Conservation (phyloP, 2,888 invertebrate species). For the Cephonodes hylas region DNA sequence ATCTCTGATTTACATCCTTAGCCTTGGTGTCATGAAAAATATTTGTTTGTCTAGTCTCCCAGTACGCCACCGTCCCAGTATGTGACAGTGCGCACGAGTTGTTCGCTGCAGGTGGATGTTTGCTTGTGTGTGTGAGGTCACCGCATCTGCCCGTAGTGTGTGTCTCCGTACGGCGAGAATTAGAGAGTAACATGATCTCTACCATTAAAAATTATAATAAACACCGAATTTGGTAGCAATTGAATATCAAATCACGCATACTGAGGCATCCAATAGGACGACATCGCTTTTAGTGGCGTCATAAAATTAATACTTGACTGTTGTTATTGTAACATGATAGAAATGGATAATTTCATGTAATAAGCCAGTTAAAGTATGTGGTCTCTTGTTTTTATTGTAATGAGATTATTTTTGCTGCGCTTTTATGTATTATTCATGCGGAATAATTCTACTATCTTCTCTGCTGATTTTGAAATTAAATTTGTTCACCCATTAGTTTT, state of each 20-base stretch:
- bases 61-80: conserved; percentile 38
- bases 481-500: not conserved
- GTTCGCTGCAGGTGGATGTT: conserved; percentile 66
- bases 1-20: too few relatives aligned
- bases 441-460: not conserved
- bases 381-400: not conserved
- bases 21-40: too few relatives aligned
- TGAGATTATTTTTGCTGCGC: not conserved
- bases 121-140: conserved; percentile 73
- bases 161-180: conserved; percentile 17
- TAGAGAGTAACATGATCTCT: conserved; percentile 10
- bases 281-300: not conserved
- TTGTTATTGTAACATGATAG: conserved; percentile 7
- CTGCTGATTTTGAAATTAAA: not conserved
- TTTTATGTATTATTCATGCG: not conserved
- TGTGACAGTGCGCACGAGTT: conserved; percentile 76
- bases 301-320: conserved; percentile 10
- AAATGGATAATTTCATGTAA: not conserved
- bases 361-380: not conserved
- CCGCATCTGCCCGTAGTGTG: conserved; percentile 41
- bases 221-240: conserved; percentile 9
- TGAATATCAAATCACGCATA: conserved; percentile 7
- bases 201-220: conserved; percentile 10
- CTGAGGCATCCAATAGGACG: not conserved
- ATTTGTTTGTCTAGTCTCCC: too few relatives aligned